A percentile compares a stretch with the other conserved stretches of the same genome.
These are phyloP conservation scores for Aricia artaxerxes DNA, from an alignment of 2,888 invertebrate species.

Conservation along the genomic window DNA sequence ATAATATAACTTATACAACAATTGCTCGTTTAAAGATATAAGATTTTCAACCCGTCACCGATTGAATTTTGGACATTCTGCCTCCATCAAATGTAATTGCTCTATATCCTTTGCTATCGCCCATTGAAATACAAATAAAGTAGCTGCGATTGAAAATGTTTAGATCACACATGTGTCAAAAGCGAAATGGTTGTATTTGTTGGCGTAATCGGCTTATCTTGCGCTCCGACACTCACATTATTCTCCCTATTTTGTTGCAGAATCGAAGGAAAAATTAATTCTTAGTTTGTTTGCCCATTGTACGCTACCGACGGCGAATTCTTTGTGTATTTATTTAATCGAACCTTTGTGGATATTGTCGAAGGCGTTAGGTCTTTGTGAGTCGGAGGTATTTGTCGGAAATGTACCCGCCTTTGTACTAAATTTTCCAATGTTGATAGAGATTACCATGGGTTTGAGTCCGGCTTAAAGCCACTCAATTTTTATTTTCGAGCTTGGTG, in stretches of 20 bases:
- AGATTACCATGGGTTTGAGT: conserved; percentile 33
- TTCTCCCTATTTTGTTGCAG: conserved; percentile 58
- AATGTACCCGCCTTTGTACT: conserved; percentile 42
- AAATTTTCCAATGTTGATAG: conserved; percentile 33
- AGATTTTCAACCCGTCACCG: neutral
- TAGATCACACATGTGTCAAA: conserved; percentile 63
- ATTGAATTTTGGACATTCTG: neutral
- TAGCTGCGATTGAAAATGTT: conserved; percentile 38
- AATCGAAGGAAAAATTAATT: conserved; percentile 76
- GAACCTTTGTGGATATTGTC: conserved; percentile 63
- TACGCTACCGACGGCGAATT: conserved; percentile 63
- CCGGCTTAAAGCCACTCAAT: conserved; percentile 26
- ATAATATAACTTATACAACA: no score
- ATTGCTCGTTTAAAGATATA: no score
- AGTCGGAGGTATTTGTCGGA: conserved; percentile 44
- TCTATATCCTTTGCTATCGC: conserved; percentile 1
- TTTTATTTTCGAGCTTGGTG: neutral
- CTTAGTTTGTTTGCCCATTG: conserved; percentile 76
- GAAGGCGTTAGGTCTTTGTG: conserved; percentile 55
- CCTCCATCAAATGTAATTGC: neutral
- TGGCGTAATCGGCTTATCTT: conserved; percentile 75
- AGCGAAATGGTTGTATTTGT: conserved; percentile 65
- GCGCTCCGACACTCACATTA: conserved; percentile 57
- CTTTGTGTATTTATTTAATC: conserved; percentile 77
- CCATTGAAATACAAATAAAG: conserved; percentile 17